Percentiles rank a stretch among this genome's conserved stretches.
Evolutionary conservation across 2,113 vertebrate species (phyloP).

Genomic region (Hypocryptadius cinnamomeus): DNA sequence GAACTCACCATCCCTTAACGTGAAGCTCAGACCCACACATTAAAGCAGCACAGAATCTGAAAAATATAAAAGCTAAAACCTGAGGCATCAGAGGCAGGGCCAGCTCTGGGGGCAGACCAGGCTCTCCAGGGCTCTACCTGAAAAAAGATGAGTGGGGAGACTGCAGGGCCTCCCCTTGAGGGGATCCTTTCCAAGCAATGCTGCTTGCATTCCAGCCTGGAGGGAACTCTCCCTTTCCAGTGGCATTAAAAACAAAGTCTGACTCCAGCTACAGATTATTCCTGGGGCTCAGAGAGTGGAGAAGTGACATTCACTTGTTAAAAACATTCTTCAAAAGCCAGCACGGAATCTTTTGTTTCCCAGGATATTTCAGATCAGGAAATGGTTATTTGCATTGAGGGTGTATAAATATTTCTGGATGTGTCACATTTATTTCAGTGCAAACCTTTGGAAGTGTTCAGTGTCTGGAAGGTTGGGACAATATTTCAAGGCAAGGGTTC

Average conservation of each 20-base stretch:
- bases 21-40: accelerated
- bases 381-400: not conserved
- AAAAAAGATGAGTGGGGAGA: too few relatives aligned
- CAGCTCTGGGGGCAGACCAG: not conserved
- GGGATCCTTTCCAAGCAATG: too few relatives aligned
- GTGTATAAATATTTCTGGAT: not conserved
- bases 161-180: accelerated
- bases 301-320: not conserved
- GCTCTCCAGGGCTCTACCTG: not conserved
- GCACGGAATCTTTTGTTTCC: not conserved
- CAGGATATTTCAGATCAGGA: not conserved
- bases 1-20: not conserved
- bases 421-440: not conserved
- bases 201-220: not conserved
- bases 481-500: not conserved
- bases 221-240: not conserved
- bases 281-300: not conserved
- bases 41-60: not conserved
- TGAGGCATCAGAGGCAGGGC: not conserved
- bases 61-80: not conserved
- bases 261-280: not conserved
- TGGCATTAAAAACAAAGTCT: not conserved
- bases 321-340: not conserved
- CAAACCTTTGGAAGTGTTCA: not conserved
- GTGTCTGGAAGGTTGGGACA: not conserved